Base-by-base conservation (phyloP, 2,888 invertebrate species). In the Rhodophaea formosa region DNA sequence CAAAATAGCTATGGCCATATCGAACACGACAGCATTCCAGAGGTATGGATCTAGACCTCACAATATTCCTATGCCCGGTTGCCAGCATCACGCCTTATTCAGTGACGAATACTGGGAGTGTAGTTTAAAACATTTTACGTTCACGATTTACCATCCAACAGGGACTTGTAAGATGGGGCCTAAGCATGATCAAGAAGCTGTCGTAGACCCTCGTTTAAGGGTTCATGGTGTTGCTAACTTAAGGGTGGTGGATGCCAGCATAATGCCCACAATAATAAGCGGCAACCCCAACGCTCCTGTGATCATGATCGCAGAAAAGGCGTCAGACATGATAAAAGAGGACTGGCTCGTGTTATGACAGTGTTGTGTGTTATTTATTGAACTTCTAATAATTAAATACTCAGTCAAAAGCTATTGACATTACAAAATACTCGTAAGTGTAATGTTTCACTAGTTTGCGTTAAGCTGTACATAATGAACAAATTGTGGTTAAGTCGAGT, bases 231-330 rank as follows among this genome's bases (percentile, higher is more conserved):
- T 97, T 0, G 93, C 94, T 0, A 95, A 95, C 30, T 82, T 97
- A 23, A 92, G 97, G 61, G 96, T 97, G 0, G 94, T 95, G 0
- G 97, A 97, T 76, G 97, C 96, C 0, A 96, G 96, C 63, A 94
- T 97, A 55, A 97, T 97, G 97, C 97, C 97, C 0, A 94, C 93
- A 1, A 97, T 97, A 61, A 94, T 97, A 12, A 97, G 96, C 77
- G 97, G 97, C 0, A 97, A 97, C 85, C 97, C 97, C 0, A 97
- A 97, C 79, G 97, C 97, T 0, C 97, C 97, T 0, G 94, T 94
- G 1, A 96, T 97, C 47, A 97, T 97, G 96, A 97, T 97, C 55
- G 97, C 95, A 0, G 97, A 97, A 74, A 97, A 97, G 79, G 97
- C 94, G 0, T 94, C 97, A 7, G 97, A 97, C 76, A 94, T 97